Percentiles rank a stretch among this genome's conserved stretches.
Conservation (phyloP, 2,888 invertebrate species). For the Rhagophthalmus giganteus region DNA sequence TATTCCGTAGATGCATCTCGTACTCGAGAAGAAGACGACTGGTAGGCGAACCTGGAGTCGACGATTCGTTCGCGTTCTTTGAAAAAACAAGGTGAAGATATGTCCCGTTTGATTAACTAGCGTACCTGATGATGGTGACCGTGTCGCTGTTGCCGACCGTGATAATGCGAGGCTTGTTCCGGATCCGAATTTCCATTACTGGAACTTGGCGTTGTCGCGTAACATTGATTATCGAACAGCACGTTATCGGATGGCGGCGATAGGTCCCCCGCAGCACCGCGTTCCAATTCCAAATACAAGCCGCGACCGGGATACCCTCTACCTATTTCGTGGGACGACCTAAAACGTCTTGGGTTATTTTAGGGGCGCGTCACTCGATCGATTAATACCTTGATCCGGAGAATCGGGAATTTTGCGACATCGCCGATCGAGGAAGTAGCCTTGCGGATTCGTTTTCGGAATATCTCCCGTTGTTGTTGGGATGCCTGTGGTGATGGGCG, state of each 20-base stretch:
- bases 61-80: constrained; percentile 68
- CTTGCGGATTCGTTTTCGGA: constrained; percentile 59
- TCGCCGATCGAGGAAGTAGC: constrained; percentile 59
- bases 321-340: constrained; percentile 74
- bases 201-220: constrained; percentile 91
- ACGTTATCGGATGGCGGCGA: constrained; percentile 93
- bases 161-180: constrained; percentile 69
- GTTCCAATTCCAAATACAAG: constrained; percentile 78
- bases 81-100: not conserved
- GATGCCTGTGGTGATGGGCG: constrained; percentile 66
- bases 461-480: constrained; percentile 59
- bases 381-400: constrained; percentile 62
- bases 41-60: constrained; percentile 82
- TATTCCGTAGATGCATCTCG: constrained; percentile 91
- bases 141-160: constrained; percentile 61
- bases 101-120: not conserved
- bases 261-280: constrained; percentile 62
- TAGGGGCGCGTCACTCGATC: not conserved
- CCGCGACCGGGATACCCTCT: constrained; percentile 73
- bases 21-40: constrained; percentile 85
- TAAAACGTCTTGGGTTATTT: constrained; percentile 37
- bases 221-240: constrained; percentile 93
- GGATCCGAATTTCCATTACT: constrained; percentile 91
- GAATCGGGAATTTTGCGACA: constrained; percentile 68
- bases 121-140: constrained; percentile 67